Conservation (phyloP, 2,797 vertebrate species). For the Apogon talboti region DNA sequence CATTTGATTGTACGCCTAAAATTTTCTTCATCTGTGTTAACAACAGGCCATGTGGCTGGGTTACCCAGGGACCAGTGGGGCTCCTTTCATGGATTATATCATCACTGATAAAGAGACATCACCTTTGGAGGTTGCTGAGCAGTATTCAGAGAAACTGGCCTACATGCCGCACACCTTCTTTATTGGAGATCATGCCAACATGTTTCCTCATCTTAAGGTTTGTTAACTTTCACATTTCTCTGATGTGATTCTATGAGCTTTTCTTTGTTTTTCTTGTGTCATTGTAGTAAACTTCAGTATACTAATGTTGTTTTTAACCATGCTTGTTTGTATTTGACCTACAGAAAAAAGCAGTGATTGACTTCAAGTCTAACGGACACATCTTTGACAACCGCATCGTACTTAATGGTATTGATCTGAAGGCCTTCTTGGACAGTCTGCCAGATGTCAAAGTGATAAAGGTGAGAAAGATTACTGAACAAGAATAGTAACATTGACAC, state of each 20-base stretch:
- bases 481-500: neutral
- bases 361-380: constrained; percentile 99
- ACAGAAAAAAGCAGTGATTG: constrained; percentile 99
- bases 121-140: constrained; percentile 93
- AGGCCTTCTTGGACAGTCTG: constrained; percentile 97
- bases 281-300: neutral
- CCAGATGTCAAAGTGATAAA: constrained; percentile 98
- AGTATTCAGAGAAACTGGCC: constrained; percentile 98
- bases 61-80: constrained; percentile 98
- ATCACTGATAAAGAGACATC: constrained; percentile 97
- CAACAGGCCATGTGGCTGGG: constrained; percentile 96
- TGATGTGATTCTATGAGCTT: neutral
- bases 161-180: constrained; percentile 99
- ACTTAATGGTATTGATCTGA: constrained; percentile 97
- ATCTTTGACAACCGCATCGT: constrained; percentile 99
- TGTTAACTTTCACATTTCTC: constrained; percentile 11
- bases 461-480: constrained; percentile 77
- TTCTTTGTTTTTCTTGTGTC: neutral
- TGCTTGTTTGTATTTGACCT: neutral
- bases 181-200: constrained; percentile 98
- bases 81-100: constrained; percentile 98
- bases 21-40: neutral
- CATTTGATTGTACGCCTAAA: neutral
- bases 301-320: neutral
- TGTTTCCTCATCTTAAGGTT: constrained; percentile 99